These are phyloP conservation scores for Ceratosolen fusciceps DNA, from an alignment of 1,140 invertebrate species.

Conservation along the genomic window DNA sequence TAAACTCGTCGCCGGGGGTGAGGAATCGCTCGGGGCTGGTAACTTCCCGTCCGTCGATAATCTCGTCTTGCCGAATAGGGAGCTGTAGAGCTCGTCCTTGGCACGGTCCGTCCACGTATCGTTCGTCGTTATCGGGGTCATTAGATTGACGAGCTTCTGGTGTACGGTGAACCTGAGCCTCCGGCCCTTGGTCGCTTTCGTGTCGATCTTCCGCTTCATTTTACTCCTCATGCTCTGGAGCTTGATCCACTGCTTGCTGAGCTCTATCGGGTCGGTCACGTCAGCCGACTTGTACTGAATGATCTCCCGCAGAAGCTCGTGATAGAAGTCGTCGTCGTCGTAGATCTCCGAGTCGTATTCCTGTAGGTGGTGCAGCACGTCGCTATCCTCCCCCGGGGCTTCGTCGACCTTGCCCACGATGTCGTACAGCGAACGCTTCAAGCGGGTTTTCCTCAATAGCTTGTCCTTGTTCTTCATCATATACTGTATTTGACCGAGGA, in stretches of 20 bases:
- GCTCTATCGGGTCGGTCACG: slow-evolving; percentile 84
- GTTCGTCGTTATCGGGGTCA: slow-evolving; percentile 83
- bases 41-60: too few species aligned
- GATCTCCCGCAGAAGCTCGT: slow-evolving; percentile 90
- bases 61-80: slow-evolving; percentile 76
- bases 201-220: slow-evolving; percentile 92
- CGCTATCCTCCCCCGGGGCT: slow-evolving; percentile 59
- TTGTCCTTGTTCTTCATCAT: slow-evolving; percentile 84
- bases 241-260: slow-evolving; percentile 89
- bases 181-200: slow-evolving; percentile 92
- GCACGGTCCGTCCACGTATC: slow-evolving; percentile 82
- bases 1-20: too few species aligned
- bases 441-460: slow-evolving; percentile 85
- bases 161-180: slow-evolving; percentile 92
- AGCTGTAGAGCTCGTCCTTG: slow-evolving; percentile 85
- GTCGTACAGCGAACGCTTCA: slow-evolving; percentile 82
- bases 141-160: slow-evolving; percentile 92
- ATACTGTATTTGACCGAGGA: slow-evolving; percentile 90
- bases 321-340: slow-evolving; percentile 98
- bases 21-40: too few species aligned
- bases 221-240: slow-evolving; percentile 91
- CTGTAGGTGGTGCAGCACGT: slow-evolving; percentile 72
- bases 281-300: slow-evolving; percentile 91
- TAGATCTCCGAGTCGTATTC: slow-evolving; percentile 90
- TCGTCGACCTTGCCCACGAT: slow-evolving; percentile 76